Evolutionary conservation across 1,140 invertebrate species (phyloP), one percentile per base, ranked within the genome.

Genomic region (Caerostris extrusa): DNA sequence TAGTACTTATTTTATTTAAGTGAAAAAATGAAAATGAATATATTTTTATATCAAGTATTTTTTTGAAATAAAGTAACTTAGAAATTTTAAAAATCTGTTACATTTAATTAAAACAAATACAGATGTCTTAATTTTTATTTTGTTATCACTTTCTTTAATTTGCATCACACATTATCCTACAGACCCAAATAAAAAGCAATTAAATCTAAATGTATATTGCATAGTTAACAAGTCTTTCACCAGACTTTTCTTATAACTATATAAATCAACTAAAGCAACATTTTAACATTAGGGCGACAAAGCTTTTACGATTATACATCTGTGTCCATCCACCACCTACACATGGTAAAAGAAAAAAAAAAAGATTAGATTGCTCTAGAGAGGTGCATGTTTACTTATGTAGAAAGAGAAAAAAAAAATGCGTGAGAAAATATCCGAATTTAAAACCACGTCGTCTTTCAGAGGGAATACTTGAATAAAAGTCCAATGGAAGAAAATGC

Each of bases 401-500:
- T 17, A 17, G n/a, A 67, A 67, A n/a, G 61, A 67, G n/a, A 17
- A 67, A 1, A 6, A n/a, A 5, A 17, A 14, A 50, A 50, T 8
- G 5, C 34, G 71, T 77, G 7, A 77, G 71, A 50, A 77, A 77
- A 50, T 77, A 50, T 77, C 10, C 50, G 50, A 77, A 77, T 77
- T 77, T 77, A 77, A 77, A 77, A 77, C 71, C 71, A 50, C 34
- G 8, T 50, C 8, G 19, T 77, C 71, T 77, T 50, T 50, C 50
- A 77, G 3, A 77, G 55, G 55, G 82, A 83, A 83, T 57, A n/a
- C 82, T 83, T 83, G 55, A 83, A 83, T 83, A 83, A 83, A 58
- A 83, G 82, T 58, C 57, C 56, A 83, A 83, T 57, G 56, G 56
- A 83, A 83, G 55, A 56, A 83, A 83, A 83, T 56, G 55, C 82